A percentile compares a stretch with the other conserved stretches of the same genome.
Conservation (phyloP, 30 jellyfish, hydroid and myxozoan species). For the Chrysaora quinquecirrha region DNA sequence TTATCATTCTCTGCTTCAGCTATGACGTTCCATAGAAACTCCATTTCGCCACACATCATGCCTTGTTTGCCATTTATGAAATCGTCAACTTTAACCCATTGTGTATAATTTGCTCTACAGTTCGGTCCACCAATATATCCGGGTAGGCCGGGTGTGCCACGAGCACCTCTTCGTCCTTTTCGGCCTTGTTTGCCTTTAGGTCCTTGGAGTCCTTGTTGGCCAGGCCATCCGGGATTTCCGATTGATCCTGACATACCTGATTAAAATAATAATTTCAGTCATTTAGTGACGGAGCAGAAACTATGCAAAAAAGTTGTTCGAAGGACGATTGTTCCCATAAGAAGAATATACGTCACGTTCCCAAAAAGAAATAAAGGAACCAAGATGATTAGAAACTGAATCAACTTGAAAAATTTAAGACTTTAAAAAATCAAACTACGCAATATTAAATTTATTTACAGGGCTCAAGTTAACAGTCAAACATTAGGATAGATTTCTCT, state of each 20-base stretch:
- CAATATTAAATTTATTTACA: too few relatives aligned
- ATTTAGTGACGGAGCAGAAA: too few relatives aligned
- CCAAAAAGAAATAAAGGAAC: too few relatives aligned
- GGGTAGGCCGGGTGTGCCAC: slow-evolving; percentile 76
- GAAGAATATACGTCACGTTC: too few relatives aligned
- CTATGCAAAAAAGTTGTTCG: too few relatives aligned
- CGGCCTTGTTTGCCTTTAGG: slow-evolving; percentile 50
- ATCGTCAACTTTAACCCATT: slow-evolving; percentile 57
- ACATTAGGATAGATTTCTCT: too few relatives aligned
- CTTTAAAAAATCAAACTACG: too few relatives aligned
- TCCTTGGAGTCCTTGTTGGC: slow-evolving; percentile 38
- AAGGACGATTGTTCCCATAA: too few relatives aligned
- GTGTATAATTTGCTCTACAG: slow-evolving; percentile 69
- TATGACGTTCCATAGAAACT: slow-evolving; percentile 71
- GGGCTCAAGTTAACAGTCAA: too few relatives aligned
- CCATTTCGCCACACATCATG: slow-evolving; percentile 76
- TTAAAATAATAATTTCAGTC: too few relatives aligned
- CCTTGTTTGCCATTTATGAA: slow-evolving; percentile 63
- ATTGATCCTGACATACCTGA: slow-evolving; percentile 34
- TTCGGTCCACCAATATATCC: slow-evolving; percentile 73
- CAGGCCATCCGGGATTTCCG: slow-evolving; percentile 47
- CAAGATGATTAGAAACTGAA: too few relatives aligned
- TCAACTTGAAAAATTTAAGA: too few relatives aligned
- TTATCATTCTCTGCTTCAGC: slow-evolving; percentile 54
- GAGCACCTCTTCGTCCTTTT: slow-evolving; percentile 68